Evolutionary conservation across 2,113 vertebrate species (phyloP), one percentile per base, ranked within the genome.

Genomic region (Chaenocephalus aceratus): DNA sequence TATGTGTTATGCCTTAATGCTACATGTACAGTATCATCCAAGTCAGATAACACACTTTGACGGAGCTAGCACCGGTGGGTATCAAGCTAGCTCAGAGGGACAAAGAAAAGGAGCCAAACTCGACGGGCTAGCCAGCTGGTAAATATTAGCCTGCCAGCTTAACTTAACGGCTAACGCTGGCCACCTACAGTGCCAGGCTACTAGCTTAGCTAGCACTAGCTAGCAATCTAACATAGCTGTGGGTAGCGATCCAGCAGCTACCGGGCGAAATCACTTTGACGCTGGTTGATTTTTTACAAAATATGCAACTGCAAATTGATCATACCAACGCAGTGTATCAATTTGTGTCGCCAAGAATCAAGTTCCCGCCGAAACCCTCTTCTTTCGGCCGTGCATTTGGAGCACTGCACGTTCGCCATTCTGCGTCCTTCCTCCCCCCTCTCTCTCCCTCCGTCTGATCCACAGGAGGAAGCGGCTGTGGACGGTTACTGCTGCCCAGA

Each of bases 291-390:
- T 7, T 45, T 62, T 9, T 4, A 65, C 26, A 53, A 61, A 77
- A 75, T 14, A 75, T 46, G 44, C 75, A 76, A 61, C 6, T 70
- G 72, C 41, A 64, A 8, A 46, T 56, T 18, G 21, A 12, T 84
- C 97, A 96, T 97, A 98, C 97, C 97, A 91, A 99, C 96, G 95
- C 97, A 98, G 95, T 97, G 97, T 91, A 98, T 97, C 89, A 99
- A 91, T 94, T 96, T 97, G 93, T 98, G 95, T 91, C 98, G 96
- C 98, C 98, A 99, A 51, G 97, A 97, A 92, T 99, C 98, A 91
- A 99, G 97, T 95, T 98, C 97, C 95, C 97, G 96, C 95, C 97
- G 96, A 96, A 97, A 97, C 90, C 97, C 96, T 93, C 95, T 97
- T 89, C 96, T 96, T 94, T 99, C 97, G 90, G 96, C 96, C 95